Percentiles rank a stretch among this genome's conserved stretches.
phyloP scores from a whole-genome alignment of 2,888 invertebrate genomes.

The Colostygia pectinataria region DNA sequence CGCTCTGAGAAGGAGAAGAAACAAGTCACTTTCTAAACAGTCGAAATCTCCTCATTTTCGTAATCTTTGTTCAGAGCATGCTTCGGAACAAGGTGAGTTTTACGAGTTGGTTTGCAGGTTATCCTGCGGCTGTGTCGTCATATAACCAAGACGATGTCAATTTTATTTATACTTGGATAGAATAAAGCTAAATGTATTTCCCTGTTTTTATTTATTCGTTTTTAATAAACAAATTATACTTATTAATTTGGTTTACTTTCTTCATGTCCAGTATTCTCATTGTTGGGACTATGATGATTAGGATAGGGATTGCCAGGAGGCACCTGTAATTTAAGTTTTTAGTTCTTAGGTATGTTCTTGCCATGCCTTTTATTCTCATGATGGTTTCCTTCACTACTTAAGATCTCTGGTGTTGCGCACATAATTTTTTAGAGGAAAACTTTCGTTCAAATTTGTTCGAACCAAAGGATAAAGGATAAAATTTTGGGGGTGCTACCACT shows the following conservation, averaged over 20 bases:
- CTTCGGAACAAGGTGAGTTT: conserved; percentile 46
- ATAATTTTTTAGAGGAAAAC: no score
- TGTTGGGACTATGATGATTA: no score
- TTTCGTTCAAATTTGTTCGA: no score
- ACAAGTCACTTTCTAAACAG: conserved; percentile 73
- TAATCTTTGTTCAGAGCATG: conserved; percentile 46
- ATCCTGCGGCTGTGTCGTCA: conserved; percentile 66
- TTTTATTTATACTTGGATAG: conserved; percentile 75
- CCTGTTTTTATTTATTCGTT: conserved; percentile 65
- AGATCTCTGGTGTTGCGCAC: no score
- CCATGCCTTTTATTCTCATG: no score
- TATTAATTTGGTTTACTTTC: not conserved
- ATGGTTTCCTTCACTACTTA: no score
- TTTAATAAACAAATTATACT: conserved; percentile 36
- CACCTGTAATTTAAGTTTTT: no score
- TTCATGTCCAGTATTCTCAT: no score
- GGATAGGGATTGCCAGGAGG: no score
- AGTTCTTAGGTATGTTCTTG: no score
- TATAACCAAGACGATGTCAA: conserved; percentile 63
- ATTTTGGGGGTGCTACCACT: no score
- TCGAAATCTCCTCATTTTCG: not conserved
- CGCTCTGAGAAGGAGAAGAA: conserved; percentile 76
- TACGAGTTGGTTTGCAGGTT: conserved; percentile 62
- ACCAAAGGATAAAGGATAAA: no score
- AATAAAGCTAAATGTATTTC: conserved; percentile 64